phyloP scores from a whole-genome alignment of 2,797 vertebrate genomes.

The Geotria australis region DNA sequence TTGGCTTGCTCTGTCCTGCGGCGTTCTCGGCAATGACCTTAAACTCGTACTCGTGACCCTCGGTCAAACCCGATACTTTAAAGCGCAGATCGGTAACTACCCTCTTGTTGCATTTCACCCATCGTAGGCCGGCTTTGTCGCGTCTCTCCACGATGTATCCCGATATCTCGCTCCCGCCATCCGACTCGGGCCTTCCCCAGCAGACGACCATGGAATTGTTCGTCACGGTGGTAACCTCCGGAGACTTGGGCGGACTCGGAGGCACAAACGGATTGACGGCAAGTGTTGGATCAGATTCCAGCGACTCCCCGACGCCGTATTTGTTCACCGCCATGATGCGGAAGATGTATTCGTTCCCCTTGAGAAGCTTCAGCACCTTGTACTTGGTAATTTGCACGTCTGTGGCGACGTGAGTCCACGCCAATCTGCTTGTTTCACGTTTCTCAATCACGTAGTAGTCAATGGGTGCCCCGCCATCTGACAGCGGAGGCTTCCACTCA shows the following conservation, averaged over 20 bases:
- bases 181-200: conserved; percentile 62
- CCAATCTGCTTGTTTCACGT: conserved; percentile 82
- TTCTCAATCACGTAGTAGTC: conserved; percentile 75
- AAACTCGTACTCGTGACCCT: conserved; percentile 76
- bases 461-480: conserved; percentile 75
- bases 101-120: conserved; percentile 85
- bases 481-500: conserved; percentile 51
- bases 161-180: conserved; percentile 68
- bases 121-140: conserved; percentile 49
- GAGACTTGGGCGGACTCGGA: conserved; percentile 53
- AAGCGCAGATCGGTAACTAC: conserved; percentile 60
- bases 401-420: conserved; percentile 58
- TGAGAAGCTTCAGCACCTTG: conserved; percentile 65
- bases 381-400: conserved; percentile 39
- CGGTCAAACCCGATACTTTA: conserved; percentile 45
- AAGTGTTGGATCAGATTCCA: conserved; percentile 55
- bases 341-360: conserved; percentile 95
- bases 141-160: conserved; percentile 68
- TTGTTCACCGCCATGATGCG: conserved; percentile 95
- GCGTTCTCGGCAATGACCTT: conserved; percentile 71
- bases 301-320: conserved; percentile 60
- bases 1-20: conserved; percentile 61
- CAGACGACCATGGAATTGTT: conserved; percentile 85
- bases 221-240: conserved; percentile 58
- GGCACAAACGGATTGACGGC: conserved; percentile 57